Conservation (phyloP, 2,113 vertebrate species). For the Leptodactylus fuscus region DNA sequence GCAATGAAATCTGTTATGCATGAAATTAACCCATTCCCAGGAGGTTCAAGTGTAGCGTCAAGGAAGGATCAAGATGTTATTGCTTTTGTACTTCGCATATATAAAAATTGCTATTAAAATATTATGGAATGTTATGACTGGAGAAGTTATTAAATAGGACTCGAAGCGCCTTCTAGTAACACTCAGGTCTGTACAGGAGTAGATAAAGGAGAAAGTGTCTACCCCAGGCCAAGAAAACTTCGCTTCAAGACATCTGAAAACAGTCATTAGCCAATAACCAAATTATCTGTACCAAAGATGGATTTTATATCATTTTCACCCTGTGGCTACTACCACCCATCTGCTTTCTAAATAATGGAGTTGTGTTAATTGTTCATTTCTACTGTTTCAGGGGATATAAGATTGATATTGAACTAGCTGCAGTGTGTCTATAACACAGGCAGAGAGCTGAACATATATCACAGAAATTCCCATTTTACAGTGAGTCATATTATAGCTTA, state of each 20-base stretch:
- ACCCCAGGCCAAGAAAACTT: conserved; percentile 26
- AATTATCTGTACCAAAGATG: conserved; percentile 58
- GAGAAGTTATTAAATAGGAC: conserved; percentile 39
- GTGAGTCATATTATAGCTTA: too few relatives aligned
- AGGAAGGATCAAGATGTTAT: conserved; percentile 8
- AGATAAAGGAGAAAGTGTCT: conserved; percentile 20
- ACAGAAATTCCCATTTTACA: neutral
- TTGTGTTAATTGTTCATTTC: conserved; percentile 57
- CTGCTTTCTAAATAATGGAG: conserved; percentile 58
- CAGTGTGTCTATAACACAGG: conserved; percentile 12
- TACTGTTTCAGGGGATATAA: conserved; percentile 44
- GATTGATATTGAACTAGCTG: conserved; percentile 33
- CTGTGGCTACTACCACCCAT: conserved; percentile 56
- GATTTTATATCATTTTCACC: conserved; percentile 57
- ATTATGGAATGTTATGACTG: conserved; percentile 1
- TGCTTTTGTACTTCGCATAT: conserved; percentile 4
- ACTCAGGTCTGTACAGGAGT: conserved; percentile 28
- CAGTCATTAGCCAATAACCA: conserved; percentile 59
- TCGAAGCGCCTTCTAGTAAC: neutral
- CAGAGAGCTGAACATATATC: neutral
- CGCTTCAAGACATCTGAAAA: conserved; percentile 46
- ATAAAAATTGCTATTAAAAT: conserved; percentile 47
- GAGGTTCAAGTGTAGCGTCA: neutral
- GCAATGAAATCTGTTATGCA: conserved; percentile 16
- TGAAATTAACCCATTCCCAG: conserved; percentile 26